Base-by-base conservation (phyloP, 1,140 invertebrate species). In the Pollicipes pollicipes region DNA sequence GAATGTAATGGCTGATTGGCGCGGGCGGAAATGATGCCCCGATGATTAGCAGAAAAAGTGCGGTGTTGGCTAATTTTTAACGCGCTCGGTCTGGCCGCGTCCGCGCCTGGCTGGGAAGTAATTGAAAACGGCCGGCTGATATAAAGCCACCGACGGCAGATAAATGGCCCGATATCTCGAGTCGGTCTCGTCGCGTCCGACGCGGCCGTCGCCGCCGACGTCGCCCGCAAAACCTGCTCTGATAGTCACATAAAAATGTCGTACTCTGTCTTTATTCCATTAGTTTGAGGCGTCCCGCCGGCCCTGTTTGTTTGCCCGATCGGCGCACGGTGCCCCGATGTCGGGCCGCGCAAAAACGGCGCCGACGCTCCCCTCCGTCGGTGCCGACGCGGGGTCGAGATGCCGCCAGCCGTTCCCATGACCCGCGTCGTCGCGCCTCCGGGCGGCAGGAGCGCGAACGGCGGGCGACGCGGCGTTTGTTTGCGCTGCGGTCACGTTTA, bases 161-260 rank as follows among this genome's bases (percentile, higher is more conserved):
- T 58, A 58, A 58, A 58, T 10, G 13, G 24, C 45, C 45, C 45
- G 45, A 58, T 58, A 58, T 58, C 45, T 58, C 45, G 6, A 58
- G 45, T 58, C 45, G 21, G 24, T n/a, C n/a, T n/a, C n/a, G 45
- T 17, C 45, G 45, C 2, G 45, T 24, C 45, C 13, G 45, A 58
- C 45, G 45, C 2, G 17, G 45, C 45, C 21, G 45, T 58, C 45
- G 24, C 45, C 45, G 17, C 13, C 10, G 10, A 10, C 13, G 45
- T 2, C 45, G 13, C 13, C 45, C 6, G 45, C 24, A 58, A 58
- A 58, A 24, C 45, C 45, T 21, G 17, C 45, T 58, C 45, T 58
- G 45, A 58, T 58, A 58, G 45, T 58, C 45, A 58, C 24, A 58
- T 58, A 58, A 58, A 58, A 58, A 58, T 58, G 45, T 58, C 45